Evolutionary conservation across 1,140 invertebrate species (phyloP).

Genomic region (Pachyrhynchus sulphureomaculatus): DNA sequence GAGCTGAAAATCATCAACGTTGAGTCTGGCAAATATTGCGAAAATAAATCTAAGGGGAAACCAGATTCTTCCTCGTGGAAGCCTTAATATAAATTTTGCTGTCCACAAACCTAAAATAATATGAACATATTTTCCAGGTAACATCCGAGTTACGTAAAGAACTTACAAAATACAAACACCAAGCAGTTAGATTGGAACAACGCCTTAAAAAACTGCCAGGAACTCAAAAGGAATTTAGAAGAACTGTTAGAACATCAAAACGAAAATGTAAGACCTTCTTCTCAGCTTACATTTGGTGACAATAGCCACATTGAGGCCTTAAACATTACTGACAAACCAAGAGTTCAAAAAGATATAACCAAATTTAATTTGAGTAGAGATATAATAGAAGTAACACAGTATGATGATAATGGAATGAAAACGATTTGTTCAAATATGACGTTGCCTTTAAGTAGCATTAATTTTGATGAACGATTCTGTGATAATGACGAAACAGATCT

Average conservation of each 20-base stretch:
- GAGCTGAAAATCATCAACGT: too few species aligned
- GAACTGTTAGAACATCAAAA: constrained; percentile 25
- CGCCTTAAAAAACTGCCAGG: constrained; percentile 33
- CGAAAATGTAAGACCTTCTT: not conserved
- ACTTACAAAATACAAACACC: constrained; percentile 45
- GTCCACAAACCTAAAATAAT: too few species aligned
- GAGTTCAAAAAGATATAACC: constrained; percentile 10
- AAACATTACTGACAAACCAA: constrained; percentile 2
- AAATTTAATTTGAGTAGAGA: constrained; percentile 20
- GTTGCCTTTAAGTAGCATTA: not conserved
- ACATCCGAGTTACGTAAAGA: constrained; percentile 42
- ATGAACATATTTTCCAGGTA: constrained; percentile 36
- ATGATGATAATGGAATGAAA: constrained; percentile 29
- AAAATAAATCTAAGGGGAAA: too few species aligned
- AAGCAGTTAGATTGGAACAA: constrained; percentile 45
- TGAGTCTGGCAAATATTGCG: too few species aligned
- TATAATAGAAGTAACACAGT: constrained; percentile 36
- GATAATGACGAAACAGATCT: constrained; percentile 11
- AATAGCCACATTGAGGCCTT: constrained; percentile 29
- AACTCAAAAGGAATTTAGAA: constrained; percentile 30
- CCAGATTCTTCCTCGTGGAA: too few species aligned
- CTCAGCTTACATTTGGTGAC: constrained; percentile 24
- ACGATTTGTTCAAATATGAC: constrained; percentile 25
- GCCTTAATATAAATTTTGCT: too few species aligned
- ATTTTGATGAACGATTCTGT: not conserved